Base-by-base conservation (phyloP, 2,888 invertebrate genomes). In the Orthosia cruda region DNA sequence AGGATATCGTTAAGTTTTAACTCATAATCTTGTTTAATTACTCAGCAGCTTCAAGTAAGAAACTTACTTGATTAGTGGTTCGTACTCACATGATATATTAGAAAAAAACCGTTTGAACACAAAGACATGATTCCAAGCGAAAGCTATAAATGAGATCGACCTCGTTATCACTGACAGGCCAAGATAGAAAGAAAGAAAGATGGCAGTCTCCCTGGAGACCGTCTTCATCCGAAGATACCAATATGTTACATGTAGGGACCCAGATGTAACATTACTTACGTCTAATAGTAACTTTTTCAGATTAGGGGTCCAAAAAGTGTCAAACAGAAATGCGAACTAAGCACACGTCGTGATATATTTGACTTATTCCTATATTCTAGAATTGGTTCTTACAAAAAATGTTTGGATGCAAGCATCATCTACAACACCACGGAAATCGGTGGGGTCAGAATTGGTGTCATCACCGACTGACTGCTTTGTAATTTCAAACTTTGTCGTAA, bases 131-230 rank as follows among this genome's bases (percentile, higher is more conserved):
- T 87, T 86, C 83, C 73, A 85, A 83, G 74, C 77, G 81, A 89
- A 88, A 86, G 85, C 87, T 91, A 91, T 91, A 91, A 91, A 93
- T 91, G 91, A 91, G 87, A 89, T 91, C 86, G 87, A 83, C 81
- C 88, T 89, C 89, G 91, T 92, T 94, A 93, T 93, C 91, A 89
- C 88, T 89, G 91, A 92, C 91, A 91, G 89, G 77, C 77, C 81
- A 85, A 91, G 89, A 92, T 91, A 89, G 84, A 88, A 91, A 93
- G 89, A 92, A 90, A 91, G 89, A 92, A 91, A 91, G 89, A 92
- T 91, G 91, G 89, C 87, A 74, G 55, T 74, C 80, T 90, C 93
- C 89, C 91, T 70, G 76, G 91, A 89, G 91, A 88, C 88, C 84
- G 76, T 84, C 87, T 79, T 83, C 81, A 83, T 83, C 79, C 74